Evolutionary conservation across 1,140 invertebrate species (phyloP), one percentile per base, ranked within the genome.

Genomic region (Brevipalpus yothersi): DNA sequence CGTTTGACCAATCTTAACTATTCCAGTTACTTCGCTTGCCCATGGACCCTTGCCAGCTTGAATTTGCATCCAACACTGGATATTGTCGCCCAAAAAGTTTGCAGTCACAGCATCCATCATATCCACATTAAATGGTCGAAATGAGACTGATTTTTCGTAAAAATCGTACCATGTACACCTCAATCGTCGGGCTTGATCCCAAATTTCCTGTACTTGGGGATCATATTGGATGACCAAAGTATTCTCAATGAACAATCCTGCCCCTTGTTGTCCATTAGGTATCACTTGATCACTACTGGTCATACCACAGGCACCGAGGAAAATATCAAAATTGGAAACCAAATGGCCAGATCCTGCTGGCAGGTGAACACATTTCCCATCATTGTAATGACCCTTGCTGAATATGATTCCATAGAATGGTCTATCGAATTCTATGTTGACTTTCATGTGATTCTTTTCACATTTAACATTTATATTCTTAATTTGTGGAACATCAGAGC

Each of bases 371-470:
- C 88, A 93, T 66, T 87, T 84, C 3, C 82, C 77, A 68, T 90
- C 86, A 65, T 84, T 88, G 72, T 89, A 91, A 73, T 73, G 71
- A 56, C 73, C 86, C 72, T 91, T 91, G 58, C 84, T 89, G 75
- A 93, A 93, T 63, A 93, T 89, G 80, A 92, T 89, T 5, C 89
- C 89, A 70, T 91, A 90, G 73, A 93, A 93, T 0, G 89, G 87
- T 40, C 87, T 76, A 69, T 92, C 88, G 72, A 93, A 92, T 69
- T 90, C 86, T 65, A 93, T 87, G 71, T 87, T 88, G 9, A 92
- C 87, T 39, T 86, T 68, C 88, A 93, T 93, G 68, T 88, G 82
- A 47, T 87, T 91, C 72, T 92, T 93, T 70, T 92, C 88, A 71
- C 89, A 93, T 69, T 91, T 86, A 49, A 93, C 89, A 72, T 93